phyloP scores from a whole-genome alignment of 2,797 vertebrate species.

The Sebastes iracundus region DNA sequence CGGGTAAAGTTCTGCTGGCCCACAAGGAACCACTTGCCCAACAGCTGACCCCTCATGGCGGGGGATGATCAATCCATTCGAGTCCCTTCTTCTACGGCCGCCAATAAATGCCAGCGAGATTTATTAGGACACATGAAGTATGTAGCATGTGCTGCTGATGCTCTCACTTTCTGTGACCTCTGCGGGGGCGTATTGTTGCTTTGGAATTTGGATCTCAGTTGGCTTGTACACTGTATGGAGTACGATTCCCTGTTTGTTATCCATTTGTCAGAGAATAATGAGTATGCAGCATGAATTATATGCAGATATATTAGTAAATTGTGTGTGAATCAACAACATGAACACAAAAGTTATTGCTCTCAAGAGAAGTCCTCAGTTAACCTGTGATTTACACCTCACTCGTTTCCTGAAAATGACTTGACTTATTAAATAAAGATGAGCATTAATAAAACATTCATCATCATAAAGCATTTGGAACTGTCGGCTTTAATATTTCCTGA shows the following conservation, averaged over 20 bases:
- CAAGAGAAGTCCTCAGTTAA: neutral
- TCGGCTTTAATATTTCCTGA: neutral
- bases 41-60: conserved; percentile 62
- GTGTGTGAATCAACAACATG: neutral
- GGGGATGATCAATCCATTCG: conserved; percentile 46
- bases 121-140: conserved; percentile 26
- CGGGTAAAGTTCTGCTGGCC: conserved; percentile 26
- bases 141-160: conserved; percentile 19
- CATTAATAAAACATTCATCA: conserved; percentile 8
- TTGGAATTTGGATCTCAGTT: neutral
- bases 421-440: conserved; percentile 1
- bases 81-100: conserved; percentile 35
- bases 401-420: neutral
- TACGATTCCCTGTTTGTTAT: neutral
- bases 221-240: neutral
- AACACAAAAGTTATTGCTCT: neutral
- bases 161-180: conserved; percentile 21
- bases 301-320: neutral
- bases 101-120: conserved; percentile 38
- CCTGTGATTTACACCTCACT: neutral
- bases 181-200: neutral
- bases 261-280: neutral
- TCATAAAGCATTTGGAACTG: neutral
- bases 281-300: neutral
- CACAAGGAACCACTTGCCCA: conserved; percentile 27